Evolutionary conservation across 2,113 vertebrate genomes (phyloP).

Genomic region (Taxidea taxus): DNA sequence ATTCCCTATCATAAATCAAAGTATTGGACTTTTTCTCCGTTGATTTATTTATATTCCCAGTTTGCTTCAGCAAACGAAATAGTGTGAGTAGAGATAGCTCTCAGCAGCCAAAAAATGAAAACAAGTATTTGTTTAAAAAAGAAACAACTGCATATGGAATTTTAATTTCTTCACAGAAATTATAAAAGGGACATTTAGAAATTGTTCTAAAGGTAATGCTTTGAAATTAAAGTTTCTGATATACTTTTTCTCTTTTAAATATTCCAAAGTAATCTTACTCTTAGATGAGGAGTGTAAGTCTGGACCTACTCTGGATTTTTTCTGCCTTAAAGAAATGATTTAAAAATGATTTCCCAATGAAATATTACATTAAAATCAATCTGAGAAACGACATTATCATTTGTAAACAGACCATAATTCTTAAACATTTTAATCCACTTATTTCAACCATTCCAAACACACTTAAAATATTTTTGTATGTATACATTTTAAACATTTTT

Average conservation of each 20-base stretch:
- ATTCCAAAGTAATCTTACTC: conserved; percentile 15
- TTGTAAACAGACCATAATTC: conserved; percentile 8
- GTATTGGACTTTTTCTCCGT: conserved; percentile 64
- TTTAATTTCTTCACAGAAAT: not conserved
- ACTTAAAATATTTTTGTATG: conserved; percentile 29
- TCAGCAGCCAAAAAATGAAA: conserved; percentile 47
- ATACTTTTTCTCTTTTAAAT: not conserved
- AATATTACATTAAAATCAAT: conserved; percentile 39
- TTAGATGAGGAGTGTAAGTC: not conserved
- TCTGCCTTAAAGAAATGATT: conserved; percentile 50
- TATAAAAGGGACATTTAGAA: conserved; percentile 41
- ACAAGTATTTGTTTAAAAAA: conserved; percentile 44
- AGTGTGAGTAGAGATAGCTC: conserved; percentile 31
- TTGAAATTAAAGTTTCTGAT: conserved; percentile 51
- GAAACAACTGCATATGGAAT: not conserved
- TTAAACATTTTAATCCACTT: conserved; percentile 49
- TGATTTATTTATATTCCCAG: conserved; percentile 69
- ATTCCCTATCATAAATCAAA: conserved; percentile 74
- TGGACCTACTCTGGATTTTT: conserved; percentile 41
- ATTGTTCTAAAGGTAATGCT: conserved; percentile 8
- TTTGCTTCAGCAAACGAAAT: conserved; percentile 60
- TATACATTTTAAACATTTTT: not conserved
- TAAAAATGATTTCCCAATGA: conserved; percentile 46
- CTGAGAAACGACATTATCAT: conserved; percentile 24
- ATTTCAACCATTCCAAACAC: conserved; percentile 24